phyloP scores from a whole-genome alignment of 2,797 vertebrate species.

The Rallus crepitans region DNA sequence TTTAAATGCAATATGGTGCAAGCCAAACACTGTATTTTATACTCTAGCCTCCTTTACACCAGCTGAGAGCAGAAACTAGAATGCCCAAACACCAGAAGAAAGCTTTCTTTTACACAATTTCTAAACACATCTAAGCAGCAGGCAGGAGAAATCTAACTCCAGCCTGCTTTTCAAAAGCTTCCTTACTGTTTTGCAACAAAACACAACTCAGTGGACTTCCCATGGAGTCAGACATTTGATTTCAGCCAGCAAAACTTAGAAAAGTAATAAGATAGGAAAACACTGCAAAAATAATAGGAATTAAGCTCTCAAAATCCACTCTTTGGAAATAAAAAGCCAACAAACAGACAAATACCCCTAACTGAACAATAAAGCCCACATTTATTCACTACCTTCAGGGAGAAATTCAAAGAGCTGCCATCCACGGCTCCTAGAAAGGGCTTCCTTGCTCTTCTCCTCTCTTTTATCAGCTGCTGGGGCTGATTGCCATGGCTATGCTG shows the following conservation, averaged over 20 bases:
- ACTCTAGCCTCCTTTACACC: not conserved
- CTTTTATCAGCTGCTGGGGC: not conserved
- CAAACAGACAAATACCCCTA: not conserved
- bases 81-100: not conserved
- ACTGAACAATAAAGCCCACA: rapidly evolving
- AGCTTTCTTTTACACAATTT: not conserved
- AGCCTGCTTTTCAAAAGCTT: not conserved
- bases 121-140: not conserved
- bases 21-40: not conserved
- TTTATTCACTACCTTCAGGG: not conserved
- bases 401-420: rapidly evolving
- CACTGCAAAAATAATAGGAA: not conserved
- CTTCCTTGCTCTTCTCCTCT: rapidly evolving
- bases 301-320: not conserved
- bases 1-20: not conserved
- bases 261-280: not conserved
- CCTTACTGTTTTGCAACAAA: not conserved
- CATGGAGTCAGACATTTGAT: not conserved
- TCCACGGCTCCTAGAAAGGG: rapidly evolving
- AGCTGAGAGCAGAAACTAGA: not conserved
- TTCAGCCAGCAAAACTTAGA: not conserved
- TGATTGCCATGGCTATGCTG: conserved; percentile 9
- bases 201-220: not conserved
- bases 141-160: not conserved
- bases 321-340: not conserved